Evolutionary conservation across 2,113 vertebrate species (phyloP), one percentile per base, ranked within the genome.

Genomic region (Colossoma macropomum): DNA sequence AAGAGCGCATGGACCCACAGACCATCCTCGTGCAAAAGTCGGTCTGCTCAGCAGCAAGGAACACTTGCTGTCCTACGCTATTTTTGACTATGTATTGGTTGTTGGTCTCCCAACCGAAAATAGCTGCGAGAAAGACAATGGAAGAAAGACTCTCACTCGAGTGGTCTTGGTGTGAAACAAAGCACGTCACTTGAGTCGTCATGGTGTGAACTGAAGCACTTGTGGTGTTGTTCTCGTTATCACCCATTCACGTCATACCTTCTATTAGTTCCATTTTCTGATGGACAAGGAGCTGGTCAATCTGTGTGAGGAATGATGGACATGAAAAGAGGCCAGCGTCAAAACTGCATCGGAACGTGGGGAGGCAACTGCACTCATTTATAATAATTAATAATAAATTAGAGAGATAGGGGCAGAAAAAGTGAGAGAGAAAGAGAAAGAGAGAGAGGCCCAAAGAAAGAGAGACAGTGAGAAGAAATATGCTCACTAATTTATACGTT

Each of bases 221-320:
- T 50, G 13, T 23, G 8, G 3, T 38, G 19, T 30, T 38, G 21
- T 9, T n/a, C 8, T 13, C 16, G 11, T 50, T 25, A 56, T 74
- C 28, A 66, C 2, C 21, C 15, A 17, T 16, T 54, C 6, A 1
- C 3, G 0, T 48, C 1, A 48, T 94, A 96, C 96, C 95, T 95
- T 96, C 96, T 50, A 95, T 93, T 80, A 97, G 89, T 1, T 97
- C 93, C 75, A 96, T 92, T 80, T 96, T 94, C 89, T 97, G 96
- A 81, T 97, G 95, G 89, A 97, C 93, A 79, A 97, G 95, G 60
- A 97, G 92, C 85, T 88, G 94, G 85, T 97, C 94, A 85, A 96
- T 82, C 95, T 97, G 93, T 90, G 85, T 74, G 65, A 86, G 87
- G 41, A 28, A 69, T 1, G 82, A 66, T 3, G 34, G 15, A 41